phyloP scores from a whole-genome alignment of 2,113 vertebrate species.

The Mystacornis crossleyi region DNA sequence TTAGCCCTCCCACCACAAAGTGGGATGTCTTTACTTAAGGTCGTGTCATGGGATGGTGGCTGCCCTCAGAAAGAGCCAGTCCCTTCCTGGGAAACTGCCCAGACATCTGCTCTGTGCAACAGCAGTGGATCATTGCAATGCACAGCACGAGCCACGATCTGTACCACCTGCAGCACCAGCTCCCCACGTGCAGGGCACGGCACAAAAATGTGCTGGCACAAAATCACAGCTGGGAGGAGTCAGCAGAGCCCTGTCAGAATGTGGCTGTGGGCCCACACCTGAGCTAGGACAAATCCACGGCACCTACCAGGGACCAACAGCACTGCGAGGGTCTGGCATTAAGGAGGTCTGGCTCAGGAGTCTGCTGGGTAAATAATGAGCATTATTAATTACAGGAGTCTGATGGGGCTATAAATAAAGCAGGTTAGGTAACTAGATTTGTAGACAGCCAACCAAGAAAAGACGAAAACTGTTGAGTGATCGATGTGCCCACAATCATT shows the following conservation, averaged over 20 bases:
- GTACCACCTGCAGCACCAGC: neutral
- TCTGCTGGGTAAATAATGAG: neutral
- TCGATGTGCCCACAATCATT: neutral
- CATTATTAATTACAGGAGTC: neutral
- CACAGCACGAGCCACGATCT: accelerated
- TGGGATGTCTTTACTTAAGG: neutral
- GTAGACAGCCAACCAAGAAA: neutral
- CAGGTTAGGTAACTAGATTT: neutral
- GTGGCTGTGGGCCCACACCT: neutral
- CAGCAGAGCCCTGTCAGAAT: neutral
- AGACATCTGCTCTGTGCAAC: neutral
- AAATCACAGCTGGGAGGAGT: neutral
- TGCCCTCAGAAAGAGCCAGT: neutral
- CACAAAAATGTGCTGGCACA: neutral
- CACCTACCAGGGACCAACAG: neutral
- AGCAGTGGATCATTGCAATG: neutral
- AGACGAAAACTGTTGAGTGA: neutral
- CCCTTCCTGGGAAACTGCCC: neutral
- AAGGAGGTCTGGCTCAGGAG: neutral
- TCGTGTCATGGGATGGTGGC: neutral
- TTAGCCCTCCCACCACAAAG: neutral
- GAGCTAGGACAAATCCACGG: neutral
- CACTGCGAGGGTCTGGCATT: neutral
- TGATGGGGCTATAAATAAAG: neutral
- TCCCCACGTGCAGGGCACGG: neutral